Conservation (phyloP, 2,888 invertebrate species). For the Chesias legatella region DNA sequence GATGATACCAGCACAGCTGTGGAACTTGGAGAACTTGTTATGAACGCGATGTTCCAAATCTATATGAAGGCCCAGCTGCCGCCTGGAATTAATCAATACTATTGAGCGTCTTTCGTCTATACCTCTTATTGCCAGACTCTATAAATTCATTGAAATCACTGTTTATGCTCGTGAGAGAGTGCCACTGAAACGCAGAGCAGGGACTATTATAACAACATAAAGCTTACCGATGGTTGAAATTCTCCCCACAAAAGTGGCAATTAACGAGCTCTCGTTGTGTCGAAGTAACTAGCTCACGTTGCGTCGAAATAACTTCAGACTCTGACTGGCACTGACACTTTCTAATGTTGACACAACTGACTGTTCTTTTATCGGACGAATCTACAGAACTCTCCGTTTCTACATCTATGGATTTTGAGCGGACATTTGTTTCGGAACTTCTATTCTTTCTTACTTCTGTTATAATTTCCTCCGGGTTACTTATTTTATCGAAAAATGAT, state of each 20-base stretch:
- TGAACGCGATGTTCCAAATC: conserved; percentile 50
- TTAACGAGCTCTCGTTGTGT: conserved; percentile 26
- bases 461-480: conserved; percentile 47
- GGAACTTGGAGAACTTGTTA: conserved; percentile 55
- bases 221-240: conserved; percentile 51
- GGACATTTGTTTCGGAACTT: conserved; percentile 44
- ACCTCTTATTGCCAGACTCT: no score
- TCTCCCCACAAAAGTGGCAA: conserved; percentile 57
- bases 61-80: conserved; percentile 56
- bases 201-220: no score
- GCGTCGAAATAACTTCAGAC: no score
- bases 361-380: conserved; percentile 42
- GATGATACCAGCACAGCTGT: conserved; percentile 50
- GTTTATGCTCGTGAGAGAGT: no score
- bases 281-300: conserved; percentile 35
- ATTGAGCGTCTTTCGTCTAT: no score
- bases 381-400: conserved; percentile 18
- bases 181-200: no score
- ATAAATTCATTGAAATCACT: no score
- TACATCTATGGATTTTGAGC: conserved; percentile 21
- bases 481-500: conserved; percentile 66
- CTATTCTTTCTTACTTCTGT: conserved; percentile 46
- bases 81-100: conserved; percentile 34
- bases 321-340: conserved; percentile 24
- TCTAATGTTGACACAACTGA: conserved; percentile 43